These are phyloP conservation scores for Cynoglossus semilaevis DNA, from an alignment of 2,113 vertebrate species.

Conservation along the genomic window DNA sequence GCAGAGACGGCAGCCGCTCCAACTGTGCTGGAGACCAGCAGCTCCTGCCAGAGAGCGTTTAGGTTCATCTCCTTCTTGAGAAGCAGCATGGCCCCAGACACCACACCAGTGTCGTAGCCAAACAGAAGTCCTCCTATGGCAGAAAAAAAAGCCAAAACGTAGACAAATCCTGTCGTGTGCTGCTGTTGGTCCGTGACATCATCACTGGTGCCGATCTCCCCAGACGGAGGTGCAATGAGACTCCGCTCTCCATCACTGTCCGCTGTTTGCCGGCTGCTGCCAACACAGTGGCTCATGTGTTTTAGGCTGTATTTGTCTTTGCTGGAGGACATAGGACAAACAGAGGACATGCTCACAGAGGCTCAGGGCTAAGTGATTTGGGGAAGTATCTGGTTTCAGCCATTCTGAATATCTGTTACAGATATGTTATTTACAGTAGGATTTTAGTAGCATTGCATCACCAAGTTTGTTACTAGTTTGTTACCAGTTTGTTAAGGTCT, in stretches of 20 bases:
- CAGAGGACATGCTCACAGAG: neutral
- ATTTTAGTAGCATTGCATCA: no score
- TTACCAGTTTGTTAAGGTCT: no score
- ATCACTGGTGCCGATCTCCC: conserved; percentile 31
- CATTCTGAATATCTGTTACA: neutral
- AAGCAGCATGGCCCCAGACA: conserved; percentile 93
- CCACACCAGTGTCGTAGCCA: conserved; percentile 96
- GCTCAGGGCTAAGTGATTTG: no score
- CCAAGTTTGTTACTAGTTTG: no score
- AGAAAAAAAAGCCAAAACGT: conserved; percentile 79
- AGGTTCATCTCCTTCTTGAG: conserved; percentile 90
- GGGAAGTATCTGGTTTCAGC: no score
- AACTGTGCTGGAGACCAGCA: conserved; percentile 91
- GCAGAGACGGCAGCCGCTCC: conserved; percentile 89
- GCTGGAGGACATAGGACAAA: conserved; percentile 73
- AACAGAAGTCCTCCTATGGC: conserved; percentile 95
- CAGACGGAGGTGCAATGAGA: conserved; percentile 67
- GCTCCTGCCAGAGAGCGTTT: conserved; percentile 91
- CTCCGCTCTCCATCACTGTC: conserved; percentile 79
- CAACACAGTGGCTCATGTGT: conserved; percentile 77
- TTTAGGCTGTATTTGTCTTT: conserved; percentile 77
- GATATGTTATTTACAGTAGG: no score
- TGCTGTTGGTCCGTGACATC: conserved; percentile 65
- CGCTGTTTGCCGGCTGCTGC: conserved; percentile 71
- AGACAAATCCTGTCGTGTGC: conserved; percentile 78